Evolutionary conservation across 2,888 invertebrate species (phyloP), one percentile per base, ranked within the genome.

Genomic region (Megaustenia siamemsis): DNA sequence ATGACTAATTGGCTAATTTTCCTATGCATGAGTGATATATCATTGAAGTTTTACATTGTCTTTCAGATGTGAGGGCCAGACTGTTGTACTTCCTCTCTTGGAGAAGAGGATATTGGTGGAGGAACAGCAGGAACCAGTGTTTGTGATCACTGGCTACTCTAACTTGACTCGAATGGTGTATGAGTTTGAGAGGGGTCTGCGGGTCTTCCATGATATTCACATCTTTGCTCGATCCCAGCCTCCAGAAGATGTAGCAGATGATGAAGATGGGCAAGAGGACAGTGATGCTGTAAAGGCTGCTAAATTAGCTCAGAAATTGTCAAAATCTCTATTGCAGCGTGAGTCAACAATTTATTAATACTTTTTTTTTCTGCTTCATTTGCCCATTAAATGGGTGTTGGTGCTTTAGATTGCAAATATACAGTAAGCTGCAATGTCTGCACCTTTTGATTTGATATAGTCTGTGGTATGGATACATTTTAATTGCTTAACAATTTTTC

Each of bases 101-200:
- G 97, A 97, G 93, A 96, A 97, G 15, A 97, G 97, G 95, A 96
- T 98, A 80, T 97, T 97, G 95, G 98, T 98, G 49, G 95, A 97
- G 89, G 96, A 97, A 90, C 97, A 97, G 10, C 97, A 97, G 93
- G 96, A 97, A 82, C 97, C 98, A 66, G 96, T 96, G 90, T 97
- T 97, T 92, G 96, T 96, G 83, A 95, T 98, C 86, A 96, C 92
- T 38, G 98, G 98, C 84, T 96, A 96, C 49, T 96, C 96, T 63
- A 97, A 97, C 94, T 95, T 97, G 88, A 96, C 97, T n/a, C 95
- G 97, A 43, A 97, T 97, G 94, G 97, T 97, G 94, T 96, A 97
- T 87, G 97, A 97, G 93, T 97, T 98, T 95, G 95, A 97, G 86
- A 95, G 96, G 86, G 99, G 99, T 0, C 97, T 98, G 32, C 95